Conservation (phyloP, 2,113 vertebrate species). For the Parus major region DNA sequence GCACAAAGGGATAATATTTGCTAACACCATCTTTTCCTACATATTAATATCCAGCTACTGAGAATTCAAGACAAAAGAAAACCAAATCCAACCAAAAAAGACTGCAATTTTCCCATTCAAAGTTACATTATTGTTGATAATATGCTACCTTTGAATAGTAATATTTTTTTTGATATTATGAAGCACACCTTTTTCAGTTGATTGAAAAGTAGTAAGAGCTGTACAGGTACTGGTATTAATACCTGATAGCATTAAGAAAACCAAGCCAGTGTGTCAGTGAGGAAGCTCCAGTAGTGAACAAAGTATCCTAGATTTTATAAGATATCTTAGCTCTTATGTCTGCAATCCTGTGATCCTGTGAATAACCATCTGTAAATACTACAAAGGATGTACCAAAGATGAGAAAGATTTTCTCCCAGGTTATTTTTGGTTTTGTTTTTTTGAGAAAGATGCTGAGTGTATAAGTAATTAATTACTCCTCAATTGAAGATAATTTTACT, state of each 20-base stretch:
- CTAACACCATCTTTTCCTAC: not conserved
- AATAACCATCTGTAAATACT: not conserved
- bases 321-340: not conserved
- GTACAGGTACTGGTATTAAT: not conserved
- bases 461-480: not conserved
- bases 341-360: not conserved
- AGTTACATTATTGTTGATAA: not conserved
- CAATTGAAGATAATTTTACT: not conserved
- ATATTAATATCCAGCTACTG: not conserved
- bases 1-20: not conserved
- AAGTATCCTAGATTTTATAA: not conserved
- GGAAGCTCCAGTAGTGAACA: not conserved
- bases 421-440: not conserved
- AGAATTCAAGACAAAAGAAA: not conserved
- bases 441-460: not conserved
- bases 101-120: not conserved
- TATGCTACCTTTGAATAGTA: not conserved
- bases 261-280: slow-evolving; percentile 23
- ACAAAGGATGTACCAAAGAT: not conserved
- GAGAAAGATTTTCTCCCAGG: not conserved
- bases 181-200: not conserved
- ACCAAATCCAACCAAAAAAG: not conserved
- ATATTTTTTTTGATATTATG: not conserved
- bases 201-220: not conserved
- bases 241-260: slow-evolving; percentile 22